Evolutionary conservation across 2,888 invertebrate genomes (phyloP).

Genomic region (Hartigia nigra): DNA sequence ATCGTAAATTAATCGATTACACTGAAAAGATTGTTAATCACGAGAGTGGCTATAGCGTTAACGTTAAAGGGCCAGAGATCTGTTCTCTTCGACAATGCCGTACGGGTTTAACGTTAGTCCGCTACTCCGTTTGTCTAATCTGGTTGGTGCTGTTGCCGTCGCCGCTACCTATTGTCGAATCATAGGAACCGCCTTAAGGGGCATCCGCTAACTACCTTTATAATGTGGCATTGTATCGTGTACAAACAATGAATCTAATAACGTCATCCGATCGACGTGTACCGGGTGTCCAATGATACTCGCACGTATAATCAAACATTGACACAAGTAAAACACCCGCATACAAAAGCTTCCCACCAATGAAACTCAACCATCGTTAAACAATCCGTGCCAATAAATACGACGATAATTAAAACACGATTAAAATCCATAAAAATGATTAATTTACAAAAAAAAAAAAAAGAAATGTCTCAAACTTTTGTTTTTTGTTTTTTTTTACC

Average conservation of each 20-base stretch:
- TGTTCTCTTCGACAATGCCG: neutral
- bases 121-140: neutral
- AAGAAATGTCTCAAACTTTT: no score
- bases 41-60: constrained; percentile 39
- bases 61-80: neutral
- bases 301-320: neutral
- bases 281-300: constrained; percentile 4
- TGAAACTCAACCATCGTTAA: neutral
- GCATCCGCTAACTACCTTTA: constrained; percentile 8
- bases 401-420: neutral
- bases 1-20: constrained; percentile 58
- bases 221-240: constrained; percentile 10
- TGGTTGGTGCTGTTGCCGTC: neutral
- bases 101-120: neutral
- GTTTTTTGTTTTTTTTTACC: neutral
- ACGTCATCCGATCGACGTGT: constrained; percentile 7
- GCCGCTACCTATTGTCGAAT: neutral
- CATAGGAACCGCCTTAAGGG: constrained; percentile 8
- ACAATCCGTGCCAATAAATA: neutral
- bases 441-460: neutral
- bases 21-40: constrained; percentile 53
- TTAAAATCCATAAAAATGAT: neutral
- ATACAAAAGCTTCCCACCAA: neutral
- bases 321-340: neutral
- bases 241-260: constrained; percentile 10